A percentile compares a stretch with the other conserved stretches of the same genome.
Evolutionary conservation across 2,113 vertebrate genomes (phyloP).

Genomic region (Hassar affinis): DNA sequence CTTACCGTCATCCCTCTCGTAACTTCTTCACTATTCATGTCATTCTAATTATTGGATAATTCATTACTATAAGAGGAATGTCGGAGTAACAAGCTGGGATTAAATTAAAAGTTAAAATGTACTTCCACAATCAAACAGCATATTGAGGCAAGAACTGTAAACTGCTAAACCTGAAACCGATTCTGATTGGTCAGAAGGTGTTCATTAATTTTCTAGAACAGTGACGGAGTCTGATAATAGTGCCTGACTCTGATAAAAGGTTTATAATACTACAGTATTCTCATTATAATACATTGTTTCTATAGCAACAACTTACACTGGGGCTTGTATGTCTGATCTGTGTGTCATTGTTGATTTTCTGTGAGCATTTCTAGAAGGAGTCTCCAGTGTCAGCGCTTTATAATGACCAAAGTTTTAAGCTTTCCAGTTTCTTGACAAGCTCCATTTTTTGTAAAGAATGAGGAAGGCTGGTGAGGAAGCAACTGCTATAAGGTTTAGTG

Average conservation of each 20-base stretch:
- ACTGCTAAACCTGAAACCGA: background rate
- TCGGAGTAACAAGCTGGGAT: background rate
- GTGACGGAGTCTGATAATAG: background rate
- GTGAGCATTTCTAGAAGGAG: background rate
- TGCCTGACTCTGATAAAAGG: background rate
- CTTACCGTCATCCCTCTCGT: background rate
- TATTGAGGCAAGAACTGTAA: background rate
- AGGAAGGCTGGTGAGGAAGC: background rate
- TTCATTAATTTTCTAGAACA: background rate
- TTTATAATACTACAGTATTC: background rate
- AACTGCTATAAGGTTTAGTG: background rate
- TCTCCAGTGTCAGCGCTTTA: background rate
- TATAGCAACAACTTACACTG: background rate
- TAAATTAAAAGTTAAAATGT: background rate
- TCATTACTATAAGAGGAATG: background rate
- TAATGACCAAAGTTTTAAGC: background rate
- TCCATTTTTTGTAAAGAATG: background rate
- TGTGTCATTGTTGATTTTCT: background rate
- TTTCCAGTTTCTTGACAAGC: background rate
- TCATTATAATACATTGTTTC: background rate
- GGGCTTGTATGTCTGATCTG: background rate
- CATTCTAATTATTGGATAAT: background rate
- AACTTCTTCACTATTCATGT: background rate
- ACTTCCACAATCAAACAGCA: background rate
- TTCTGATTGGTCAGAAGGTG: background rate